Percentiles rank a stretch among this genome's conserved stretches.
Evolutionary conservation across 1,140 invertebrate genomes (phyloP).

Genomic region (Penaeus vannamei): DNA sequence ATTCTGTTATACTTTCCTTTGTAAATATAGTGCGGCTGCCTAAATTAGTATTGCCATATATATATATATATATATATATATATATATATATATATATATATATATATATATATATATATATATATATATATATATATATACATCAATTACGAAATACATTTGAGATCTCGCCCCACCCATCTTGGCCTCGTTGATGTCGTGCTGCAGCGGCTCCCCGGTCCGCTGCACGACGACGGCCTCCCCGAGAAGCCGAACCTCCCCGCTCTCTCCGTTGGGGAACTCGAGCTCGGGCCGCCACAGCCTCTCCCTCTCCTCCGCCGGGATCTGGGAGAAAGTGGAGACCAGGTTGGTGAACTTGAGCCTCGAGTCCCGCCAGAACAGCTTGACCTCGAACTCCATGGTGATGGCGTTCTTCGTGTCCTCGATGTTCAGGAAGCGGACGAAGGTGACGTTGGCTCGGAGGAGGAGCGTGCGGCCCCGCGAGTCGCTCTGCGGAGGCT

Average conservation of each 20-base stretch:
- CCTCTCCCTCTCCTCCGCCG: background rate
- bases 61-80: too few species aligned
- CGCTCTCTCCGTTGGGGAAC: background rate
- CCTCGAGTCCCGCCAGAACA: constrained; percentile 1
- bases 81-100: too few species aligned
- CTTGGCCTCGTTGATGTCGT: background rate
- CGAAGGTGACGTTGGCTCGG: background rate
- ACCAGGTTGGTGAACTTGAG: constrained; percentile 18
- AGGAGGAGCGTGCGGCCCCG: background rate
- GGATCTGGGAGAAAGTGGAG: background rate
- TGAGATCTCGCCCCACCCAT: background rate
- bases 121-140: too few species aligned
- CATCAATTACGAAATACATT: too few species aligned
- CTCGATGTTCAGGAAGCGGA: background rate
- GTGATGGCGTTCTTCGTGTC: constrained; percentile 24
- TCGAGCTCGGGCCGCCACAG: background rate
- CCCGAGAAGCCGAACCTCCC: background rate
- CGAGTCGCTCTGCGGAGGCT: background rate
- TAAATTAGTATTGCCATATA: too few species aligned
- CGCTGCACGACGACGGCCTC: background rate
- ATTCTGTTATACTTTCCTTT: too few species aligned
- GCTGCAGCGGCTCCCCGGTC: background rate
- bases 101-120: too few species aligned
- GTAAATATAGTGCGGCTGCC: too few species aligned
- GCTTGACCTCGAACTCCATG: constrained; percentile 1